Conservation (phyloP, 2,797 vertebrate species). For the Morus bassanus region DNA sequence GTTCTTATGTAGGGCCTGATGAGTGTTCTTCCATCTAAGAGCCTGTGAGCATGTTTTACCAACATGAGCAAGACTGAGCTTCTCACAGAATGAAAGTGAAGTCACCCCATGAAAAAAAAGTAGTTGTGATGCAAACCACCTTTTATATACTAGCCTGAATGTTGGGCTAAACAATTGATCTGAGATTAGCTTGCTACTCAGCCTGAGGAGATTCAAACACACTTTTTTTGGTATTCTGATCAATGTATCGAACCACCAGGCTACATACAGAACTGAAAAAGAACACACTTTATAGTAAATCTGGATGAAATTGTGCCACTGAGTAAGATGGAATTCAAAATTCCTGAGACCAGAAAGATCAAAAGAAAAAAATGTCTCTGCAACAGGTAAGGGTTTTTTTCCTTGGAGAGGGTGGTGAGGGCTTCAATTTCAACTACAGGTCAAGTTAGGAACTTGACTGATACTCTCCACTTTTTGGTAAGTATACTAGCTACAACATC, state of each 20-base stretch:
- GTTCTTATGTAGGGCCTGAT: neutral
- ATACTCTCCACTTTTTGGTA: neutral
- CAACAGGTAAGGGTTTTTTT: neutral
- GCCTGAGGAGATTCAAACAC: neutral
- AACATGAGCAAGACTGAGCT: neutral
- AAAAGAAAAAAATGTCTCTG: neutral
- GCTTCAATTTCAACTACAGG: neutral
- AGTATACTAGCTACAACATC: neutral
- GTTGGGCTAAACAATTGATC: neutral
- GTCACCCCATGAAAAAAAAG: neutral
- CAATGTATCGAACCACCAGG: neutral
- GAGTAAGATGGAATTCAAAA: neutral
- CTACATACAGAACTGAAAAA: neutral
- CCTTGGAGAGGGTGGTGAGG: neutral
- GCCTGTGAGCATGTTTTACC: neutral
- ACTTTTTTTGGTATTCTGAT: neutral
- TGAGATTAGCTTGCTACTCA: neutral
- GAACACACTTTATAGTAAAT: neutral
- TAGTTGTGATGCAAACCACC: neutral
- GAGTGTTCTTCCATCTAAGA: neutral
- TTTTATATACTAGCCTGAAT: neutral
- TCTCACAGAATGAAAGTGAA: neutral
- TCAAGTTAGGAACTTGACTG: neutral
- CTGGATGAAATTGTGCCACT: neutral
- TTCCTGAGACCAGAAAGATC: neutral